Conservation (phyloP, 2,888 invertebrate species). For the Sabatieria punctata region DNA sequence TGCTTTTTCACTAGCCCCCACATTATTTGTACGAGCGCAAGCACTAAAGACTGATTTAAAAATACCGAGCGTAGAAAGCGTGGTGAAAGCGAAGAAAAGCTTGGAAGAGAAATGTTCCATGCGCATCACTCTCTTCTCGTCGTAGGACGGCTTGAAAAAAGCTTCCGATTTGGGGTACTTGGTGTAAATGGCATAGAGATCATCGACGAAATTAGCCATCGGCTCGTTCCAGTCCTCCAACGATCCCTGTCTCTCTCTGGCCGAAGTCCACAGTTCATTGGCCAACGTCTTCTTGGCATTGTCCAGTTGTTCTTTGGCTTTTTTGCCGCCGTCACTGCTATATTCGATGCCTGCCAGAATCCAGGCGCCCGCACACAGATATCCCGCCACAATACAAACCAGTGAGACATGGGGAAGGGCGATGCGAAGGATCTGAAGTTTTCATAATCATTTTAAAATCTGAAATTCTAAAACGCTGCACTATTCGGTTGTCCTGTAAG, state of each 20-base stretch:
- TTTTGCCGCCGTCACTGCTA: constrained; percentile 14
- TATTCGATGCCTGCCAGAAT: constrained; percentile 21
- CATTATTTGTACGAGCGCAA: too few species aligned
- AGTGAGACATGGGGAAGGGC: constrained; percentile 27
- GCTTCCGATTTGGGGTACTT: constrained; percentile 8
- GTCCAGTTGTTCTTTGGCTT: constrained; percentile 13
- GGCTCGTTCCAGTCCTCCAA: too few species aligned
- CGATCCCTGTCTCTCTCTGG: too few species aligned
- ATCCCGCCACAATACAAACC: constrained; percentile 21
- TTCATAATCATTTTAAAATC: too few species aligned
- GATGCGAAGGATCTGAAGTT: constrained; percentile 24
- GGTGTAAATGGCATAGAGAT: constrained; percentile 8
- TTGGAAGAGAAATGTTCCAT: constrained; percentile 13
- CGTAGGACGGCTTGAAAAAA: neutral
- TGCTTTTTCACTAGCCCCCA: too few species aligned
- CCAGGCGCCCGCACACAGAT: constrained; percentile 23
- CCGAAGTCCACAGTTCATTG: too few species aligned
- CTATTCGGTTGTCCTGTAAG: too few species aligned
- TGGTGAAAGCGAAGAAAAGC: constrained; percentile 25
- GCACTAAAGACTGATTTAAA: too few species aligned
- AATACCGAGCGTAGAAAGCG: constrained; percentile 23
- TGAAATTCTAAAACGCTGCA: too few species aligned
- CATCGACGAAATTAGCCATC: neutral
- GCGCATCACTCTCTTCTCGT: neutral
- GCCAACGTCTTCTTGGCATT: too few species aligned